Conservation (phyloP, 2,113 vertebrate genomes). For the Brachyhypopomus occidentalis region DNA sequence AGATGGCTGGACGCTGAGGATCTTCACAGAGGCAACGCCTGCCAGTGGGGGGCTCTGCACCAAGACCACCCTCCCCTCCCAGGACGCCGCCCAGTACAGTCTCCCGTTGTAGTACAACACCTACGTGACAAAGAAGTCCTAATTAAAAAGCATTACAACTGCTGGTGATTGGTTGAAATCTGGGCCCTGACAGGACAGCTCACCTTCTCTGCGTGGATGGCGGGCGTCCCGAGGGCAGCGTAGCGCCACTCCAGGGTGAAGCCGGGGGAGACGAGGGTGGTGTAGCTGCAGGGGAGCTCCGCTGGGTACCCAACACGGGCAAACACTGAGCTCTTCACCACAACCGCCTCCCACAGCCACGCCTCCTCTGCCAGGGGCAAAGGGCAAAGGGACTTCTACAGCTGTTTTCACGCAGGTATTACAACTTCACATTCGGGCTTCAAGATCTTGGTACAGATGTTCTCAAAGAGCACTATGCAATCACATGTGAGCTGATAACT, state of each 20-base stretch:
- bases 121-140: conserved; percentile 45
- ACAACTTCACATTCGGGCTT: not conserved
- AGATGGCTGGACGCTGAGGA: conserved; percentile 58
- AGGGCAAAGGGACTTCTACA: not conserved
- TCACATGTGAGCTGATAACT: too few species aligned
- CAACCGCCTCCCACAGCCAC: conserved; percentile 58
- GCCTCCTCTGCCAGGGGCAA: conserved; percentile 1
- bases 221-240: conserved; percentile 38
- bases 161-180: not conserved
- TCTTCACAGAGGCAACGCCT: conserved; percentile 68
- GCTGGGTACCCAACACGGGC: conserved; percentile 46
- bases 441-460: too few species aligned
- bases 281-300: conserved; percentile 69
- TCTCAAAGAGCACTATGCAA: too few species aligned
- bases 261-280: conserved; percentile 55
- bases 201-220: conserved; percentile 37
- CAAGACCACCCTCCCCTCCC: conserved; percentile 64
- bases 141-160: too few species aligned
- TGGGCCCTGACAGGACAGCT: not conserved
- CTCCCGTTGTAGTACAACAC: conserved; percentile 71
- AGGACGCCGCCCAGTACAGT: conserved; percentile 66
- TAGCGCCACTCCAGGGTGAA: conserved; percentile 78
- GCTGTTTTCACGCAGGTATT: not conserved
- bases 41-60: conserved; percentile 66
- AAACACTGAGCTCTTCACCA: conserved; percentile 62